phyloP scores from a whole-genome alignment of 2,888 invertebrate genomes.

The Pilophorus perplexus region DNA sequence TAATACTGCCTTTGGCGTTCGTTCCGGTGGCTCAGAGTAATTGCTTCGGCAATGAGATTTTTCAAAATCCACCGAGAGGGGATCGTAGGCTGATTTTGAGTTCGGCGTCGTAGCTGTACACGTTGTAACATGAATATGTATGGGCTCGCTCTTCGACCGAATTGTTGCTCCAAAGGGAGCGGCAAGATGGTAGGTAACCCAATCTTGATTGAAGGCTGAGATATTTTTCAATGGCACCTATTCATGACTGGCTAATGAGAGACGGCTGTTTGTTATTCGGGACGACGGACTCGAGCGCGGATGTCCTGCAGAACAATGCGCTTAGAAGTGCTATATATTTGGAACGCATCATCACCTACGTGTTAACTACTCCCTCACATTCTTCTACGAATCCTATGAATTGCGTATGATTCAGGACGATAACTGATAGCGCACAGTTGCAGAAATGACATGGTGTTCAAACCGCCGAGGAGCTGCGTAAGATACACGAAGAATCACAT shows the following conservation, averaged over 20 bases:
- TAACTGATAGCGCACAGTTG: too few relatives aligned
- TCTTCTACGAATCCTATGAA: too few relatives aligned
- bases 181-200: background rate
- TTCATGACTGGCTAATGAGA: constrained; percentile 34
- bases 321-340: too few relatives aligned
- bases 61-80: constrained; percentile 2
- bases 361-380: too few relatives aligned
- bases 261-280: constrained; percentile 28
- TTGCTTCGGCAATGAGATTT: background rate
- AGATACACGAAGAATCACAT: too few relatives aligned
- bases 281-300: background rate
- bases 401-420: too few relatives aligned
- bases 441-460: too few relatives aligned
- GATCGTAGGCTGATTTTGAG: constrained; percentile 3
- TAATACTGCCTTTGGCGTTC: too few relatives aligned
- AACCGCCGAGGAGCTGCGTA: too few relatives aligned
- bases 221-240: constrained; percentile 16
- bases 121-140: constrained; percentile 9
- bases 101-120: constrained; percentile 12
- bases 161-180: background rate
- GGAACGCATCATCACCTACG: too few relatives aligned
- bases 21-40: background rate
- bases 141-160: background rate
- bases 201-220: constrained; percentile 16
- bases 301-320: constrained; percentile 2